Evolutionary conservation across 2,888 invertebrate species (phyloP).

Genomic region (Limenitis camilla): DNA sequence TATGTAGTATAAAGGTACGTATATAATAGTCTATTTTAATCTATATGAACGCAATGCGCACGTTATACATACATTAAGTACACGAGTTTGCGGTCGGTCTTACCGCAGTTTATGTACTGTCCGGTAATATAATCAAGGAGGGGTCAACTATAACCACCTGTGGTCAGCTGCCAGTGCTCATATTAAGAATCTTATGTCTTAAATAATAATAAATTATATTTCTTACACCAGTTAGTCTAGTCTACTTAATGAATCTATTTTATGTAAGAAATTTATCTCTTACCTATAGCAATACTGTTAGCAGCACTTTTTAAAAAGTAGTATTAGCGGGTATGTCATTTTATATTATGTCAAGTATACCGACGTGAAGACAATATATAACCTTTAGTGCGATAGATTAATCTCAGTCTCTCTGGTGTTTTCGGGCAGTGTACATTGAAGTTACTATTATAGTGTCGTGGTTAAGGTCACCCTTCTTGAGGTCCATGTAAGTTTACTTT

Average conservation of each 20-base stretch:
- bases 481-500: too few relatives aligned
- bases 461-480: too few relatives aligned
- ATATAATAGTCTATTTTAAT: not conserved
- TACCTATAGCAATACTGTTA: too few relatives aligned
- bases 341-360: too few relatives aligned
- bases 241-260: not conserved
- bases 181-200: not conserved
- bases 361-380: too few relatives aligned
- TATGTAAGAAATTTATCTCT: not conserved
- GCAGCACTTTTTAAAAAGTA: too few relatives aligned
- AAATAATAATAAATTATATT: not conserved
- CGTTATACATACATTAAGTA: constrained; percentile 1
- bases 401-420: too few relatives aligned
- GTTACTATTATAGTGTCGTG: too few relatives aligned
- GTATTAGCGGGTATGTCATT: too few relatives aligned
- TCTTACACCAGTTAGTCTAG: not conserved
- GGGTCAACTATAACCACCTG: constrained; percentile 8
- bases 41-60: not conserved
- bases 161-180: constrained; percentile 5
- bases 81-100: constrained; percentile 6
- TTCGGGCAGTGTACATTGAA: too few relatives aligned
- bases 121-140: constrained; percentile 3
- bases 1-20: not conserved
- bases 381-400: too few relatives aligned
- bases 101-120: constrained; percentile 5